These are phyloP conservation scores for Pocota personata DNA, from an alignment of 2,888 invertebrate genomes.

Conservation along the genomic window DNA sequence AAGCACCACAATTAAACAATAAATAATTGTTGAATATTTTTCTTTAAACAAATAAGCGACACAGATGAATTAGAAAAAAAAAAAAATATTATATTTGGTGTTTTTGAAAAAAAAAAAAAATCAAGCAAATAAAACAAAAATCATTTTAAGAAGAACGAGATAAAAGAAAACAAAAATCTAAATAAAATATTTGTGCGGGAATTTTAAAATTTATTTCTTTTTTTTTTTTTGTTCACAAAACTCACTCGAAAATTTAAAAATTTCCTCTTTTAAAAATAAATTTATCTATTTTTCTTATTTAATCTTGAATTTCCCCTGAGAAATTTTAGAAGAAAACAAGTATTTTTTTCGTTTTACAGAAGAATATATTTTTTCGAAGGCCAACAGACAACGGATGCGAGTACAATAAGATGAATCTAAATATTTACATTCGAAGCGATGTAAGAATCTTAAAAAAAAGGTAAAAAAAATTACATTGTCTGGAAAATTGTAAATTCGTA, in stretches of 20 bases:
- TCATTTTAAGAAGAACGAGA: not conserved
- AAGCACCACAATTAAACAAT: conserved; percentile 15
- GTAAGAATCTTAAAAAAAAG: conserved; percentile 59
- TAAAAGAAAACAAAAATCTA: not conserved
- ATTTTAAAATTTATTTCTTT: not conserved
- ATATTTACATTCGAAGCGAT: conserved; percentile 61
- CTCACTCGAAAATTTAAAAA: conserved; percentile 61
- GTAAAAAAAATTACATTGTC: not conserved
- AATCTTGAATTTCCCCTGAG: conserved; percentile 51
- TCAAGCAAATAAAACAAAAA: conserved; percentile 40
- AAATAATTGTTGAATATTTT: not conserved
- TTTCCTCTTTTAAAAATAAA: conserved; percentile 60
- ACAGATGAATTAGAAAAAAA: not conserved
- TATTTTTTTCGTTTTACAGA: conserved; percentile 6
- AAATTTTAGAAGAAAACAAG: conserved; percentile 53
- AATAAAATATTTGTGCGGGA: conserved; percentile 26
- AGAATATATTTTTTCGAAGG: conserved; percentile 33
- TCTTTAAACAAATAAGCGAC: not conserved
- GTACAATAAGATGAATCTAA: conserved; percentile 52
- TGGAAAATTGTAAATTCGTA: not conserved
- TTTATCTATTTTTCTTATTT: conserved; percentile 50
- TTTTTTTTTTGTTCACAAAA: conserved; percentile 32
- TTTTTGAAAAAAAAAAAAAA: conserved; percentile 3
- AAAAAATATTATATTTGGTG: not conserved
- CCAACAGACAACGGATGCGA: conserved; percentile 42